These are phyloP conservation scores for Cacoxenus indagator DNA, from an alignment of 2,888 invertebrate genomes.

Conservation along the genomic window DNA sequence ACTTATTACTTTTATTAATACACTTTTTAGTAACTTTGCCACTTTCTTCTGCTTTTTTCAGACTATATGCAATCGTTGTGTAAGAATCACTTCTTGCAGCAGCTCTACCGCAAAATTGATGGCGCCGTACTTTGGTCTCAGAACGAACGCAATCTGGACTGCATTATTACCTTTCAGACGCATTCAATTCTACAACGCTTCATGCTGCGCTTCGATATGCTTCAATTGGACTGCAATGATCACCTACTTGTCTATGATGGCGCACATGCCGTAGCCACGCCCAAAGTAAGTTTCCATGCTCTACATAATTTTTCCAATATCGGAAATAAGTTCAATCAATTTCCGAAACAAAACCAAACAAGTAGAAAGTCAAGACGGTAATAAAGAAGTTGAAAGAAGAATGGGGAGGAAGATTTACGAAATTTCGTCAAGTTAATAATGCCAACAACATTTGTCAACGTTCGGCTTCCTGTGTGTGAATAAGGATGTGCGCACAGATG, in stretches of 20 bases:
- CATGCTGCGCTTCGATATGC: slow-evolving; percentile 92
- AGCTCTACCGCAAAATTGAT: slow-evolving; percentile 90
- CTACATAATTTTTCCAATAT: not conserved
- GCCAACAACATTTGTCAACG: too few relatives aligned
- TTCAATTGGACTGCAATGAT: slow-evolving; percentile 94
- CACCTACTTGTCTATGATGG: slow-evolving; percentile 94
- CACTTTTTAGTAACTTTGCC: not conserved
- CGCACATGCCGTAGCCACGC: slow-evolving; percentile 88
- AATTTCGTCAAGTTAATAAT: too few relatives aligned
- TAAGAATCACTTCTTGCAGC: slow-evolving; percentile 90
- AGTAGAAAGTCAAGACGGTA: not conserved
- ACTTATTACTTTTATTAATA: slow-evolving; percentile 12
- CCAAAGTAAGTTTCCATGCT: slow-evolving; percentile 80
- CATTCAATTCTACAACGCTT: slow-evolving; percentile 94
- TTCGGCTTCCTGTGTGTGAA: too few relatives aligned
- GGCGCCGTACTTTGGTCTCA: slow-evolving; percentile 91
- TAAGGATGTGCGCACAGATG: too few relatives aligned
- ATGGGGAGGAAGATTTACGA: too few relatives aligned
- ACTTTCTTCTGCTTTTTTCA: slow-evolving; percentile 71
- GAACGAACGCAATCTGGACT: slow-evolving; percentile 91
- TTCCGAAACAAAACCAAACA: not conserved
- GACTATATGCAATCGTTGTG: slow-evolving; percentile 92
- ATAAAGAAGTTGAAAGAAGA: too few relatives aligned
- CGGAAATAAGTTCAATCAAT: too few relatives aligned
- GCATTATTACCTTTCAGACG: slow-evolving; percentile 94